These are phyloP conservation scores for Elysia crispata DNA, from an alignment of 2,888 invertebrate species.

Conservation along the genomic window DNA sequence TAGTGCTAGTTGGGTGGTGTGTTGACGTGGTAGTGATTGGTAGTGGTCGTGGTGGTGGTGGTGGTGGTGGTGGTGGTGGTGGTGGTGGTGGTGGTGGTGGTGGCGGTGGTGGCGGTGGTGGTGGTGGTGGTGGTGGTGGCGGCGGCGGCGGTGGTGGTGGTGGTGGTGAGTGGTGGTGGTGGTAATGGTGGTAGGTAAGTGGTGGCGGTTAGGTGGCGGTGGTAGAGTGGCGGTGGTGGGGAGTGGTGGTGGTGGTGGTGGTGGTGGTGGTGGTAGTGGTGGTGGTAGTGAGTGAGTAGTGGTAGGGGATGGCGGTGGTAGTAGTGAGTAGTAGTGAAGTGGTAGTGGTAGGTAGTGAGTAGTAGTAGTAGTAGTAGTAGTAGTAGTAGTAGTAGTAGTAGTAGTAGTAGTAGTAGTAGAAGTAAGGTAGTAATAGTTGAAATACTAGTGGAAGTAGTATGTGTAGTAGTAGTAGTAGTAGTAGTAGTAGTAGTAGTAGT, in stretches of 20 bases:
- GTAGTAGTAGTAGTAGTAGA: not conserved
- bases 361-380: not conserved
- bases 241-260: no score
- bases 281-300: no score
- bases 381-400: not conserved
- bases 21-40: no score
- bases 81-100: not conserved
- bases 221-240: not conserved
- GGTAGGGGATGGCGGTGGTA: not conserved
- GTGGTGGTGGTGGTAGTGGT: no score
- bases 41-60: conserved; percentile 6
- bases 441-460: no score
- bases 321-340: no score
- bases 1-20: no score
- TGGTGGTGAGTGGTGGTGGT: not conserved
- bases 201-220: not conserved
- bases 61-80: not conserved
- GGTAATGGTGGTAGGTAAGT: no score
- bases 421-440: no score
- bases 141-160: not conserved
- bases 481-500: no score
- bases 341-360: no score
- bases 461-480: no score
- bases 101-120: not conserved
- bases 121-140: not conserved